Evolutionary conservation across 2,113 vertebrate genomes (phyloP).

Genomic region (Pollimyrus isidori): DNA sequence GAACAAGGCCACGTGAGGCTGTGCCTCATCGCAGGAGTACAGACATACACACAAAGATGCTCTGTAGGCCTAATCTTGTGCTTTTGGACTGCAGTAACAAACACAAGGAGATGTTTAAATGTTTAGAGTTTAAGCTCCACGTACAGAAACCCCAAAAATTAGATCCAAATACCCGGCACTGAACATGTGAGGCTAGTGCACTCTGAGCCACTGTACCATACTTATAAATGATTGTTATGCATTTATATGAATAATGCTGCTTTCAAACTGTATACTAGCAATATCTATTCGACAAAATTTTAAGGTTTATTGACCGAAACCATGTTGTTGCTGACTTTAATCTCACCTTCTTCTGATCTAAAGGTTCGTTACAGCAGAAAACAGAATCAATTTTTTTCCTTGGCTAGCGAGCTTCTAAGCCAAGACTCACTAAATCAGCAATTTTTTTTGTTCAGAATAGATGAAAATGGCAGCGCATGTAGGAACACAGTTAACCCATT

Average conservation of each 20-base stretch:
- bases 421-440: constrained; percentile 3
- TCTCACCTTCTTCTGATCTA: not conserved
- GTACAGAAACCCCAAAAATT: not conserved
- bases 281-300: not conserved
- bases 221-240: not conserved
- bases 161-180: not conserved
- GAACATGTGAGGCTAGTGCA: not conserved
- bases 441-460: not conserved
- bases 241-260: not conserved
- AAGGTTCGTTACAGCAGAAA: not conserved
- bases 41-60: not conserved
- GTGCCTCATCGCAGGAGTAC: not conserved
- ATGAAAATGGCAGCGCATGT: not conserved
- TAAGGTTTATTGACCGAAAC: not conserved
- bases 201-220: not conserved
- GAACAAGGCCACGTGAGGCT: not conserved
- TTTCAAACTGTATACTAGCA: not conserved
- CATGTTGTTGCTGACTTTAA: constrained; percentile 6
- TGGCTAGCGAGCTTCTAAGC: not conserved
- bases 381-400: not conserved
- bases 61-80: not conserved
- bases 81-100: not conserved
- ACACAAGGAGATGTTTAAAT: not conserved
- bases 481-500: not conserved
- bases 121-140: not conserved